Conservation (phyloP, 2,888 invertebrate species). For the Meteorus colon region DNA sequence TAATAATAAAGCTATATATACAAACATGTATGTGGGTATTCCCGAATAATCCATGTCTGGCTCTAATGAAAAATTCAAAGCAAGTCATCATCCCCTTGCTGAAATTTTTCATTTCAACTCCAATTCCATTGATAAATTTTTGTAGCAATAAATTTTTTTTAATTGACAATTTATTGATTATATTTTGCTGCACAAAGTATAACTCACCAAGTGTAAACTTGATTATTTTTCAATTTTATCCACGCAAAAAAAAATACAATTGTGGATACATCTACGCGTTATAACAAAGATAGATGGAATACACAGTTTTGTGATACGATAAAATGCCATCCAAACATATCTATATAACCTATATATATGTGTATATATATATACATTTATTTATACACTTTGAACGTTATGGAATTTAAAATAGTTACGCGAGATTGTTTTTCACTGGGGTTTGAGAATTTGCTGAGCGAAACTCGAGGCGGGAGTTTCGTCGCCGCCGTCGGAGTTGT, state of each 20-base stretch:
- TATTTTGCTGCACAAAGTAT: background rate
- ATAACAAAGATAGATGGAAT: background rate
- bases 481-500: background rate
- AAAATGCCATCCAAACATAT: background rate
- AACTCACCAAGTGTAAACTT: constrained; percentile 21
- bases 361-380: constrained; percentile 1
- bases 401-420: constrained; percentile 3
- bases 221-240: constrained; percentile 28
- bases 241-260: constrained; percentile 6
- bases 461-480: constrained; percentile 23
- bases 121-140: constrained; percentile 4
- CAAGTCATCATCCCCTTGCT: no score
- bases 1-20: no score
- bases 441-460: background rate
- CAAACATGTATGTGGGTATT: constrained; percentile 52
- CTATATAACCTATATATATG: background rate
- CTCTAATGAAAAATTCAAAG: no score
- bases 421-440: background rate
- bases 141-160: background rate
- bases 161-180: constrained; percentile 15
- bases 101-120: constrained; percentile 17
- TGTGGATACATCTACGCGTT: background rate
- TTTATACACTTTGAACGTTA: background rate
- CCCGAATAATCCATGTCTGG: background rate
- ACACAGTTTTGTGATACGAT: background rate